Evolutionary conservation across 1,140 invertebrate species (phyloP).

Genomic region (Nautilus pompilius): DNA sequence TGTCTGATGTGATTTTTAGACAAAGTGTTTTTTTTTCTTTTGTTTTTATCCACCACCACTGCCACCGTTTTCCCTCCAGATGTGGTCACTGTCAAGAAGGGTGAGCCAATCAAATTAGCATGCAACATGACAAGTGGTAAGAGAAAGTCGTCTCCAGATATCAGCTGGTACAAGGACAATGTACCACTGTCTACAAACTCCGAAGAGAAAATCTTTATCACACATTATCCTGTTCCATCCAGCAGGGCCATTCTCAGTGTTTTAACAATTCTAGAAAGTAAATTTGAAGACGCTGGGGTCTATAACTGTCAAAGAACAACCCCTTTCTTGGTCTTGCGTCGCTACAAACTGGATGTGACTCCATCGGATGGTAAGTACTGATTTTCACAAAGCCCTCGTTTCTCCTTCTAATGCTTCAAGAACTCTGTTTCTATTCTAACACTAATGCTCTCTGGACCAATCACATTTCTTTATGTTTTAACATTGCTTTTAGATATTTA

Average conservation of each 20-base stretch:
- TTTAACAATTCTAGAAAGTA: background rate
- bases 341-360: background rate
- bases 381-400: too few species aligned
- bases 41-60: too few species aligned
- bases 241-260: background rate
- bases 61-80: background rate
- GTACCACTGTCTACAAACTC: background rate
- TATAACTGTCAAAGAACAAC: background rate
- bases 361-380: constrained; percentile 1
- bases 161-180: background rate
- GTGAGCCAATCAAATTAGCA: background rate
- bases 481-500: too few species aligned
- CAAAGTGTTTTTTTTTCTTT: background rate
- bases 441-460: too few species aligned
- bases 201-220: constrained; percentile 1
- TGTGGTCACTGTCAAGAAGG: constrained; percentile 1
- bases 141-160: background rate
- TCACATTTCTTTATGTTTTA: too few species aligned
- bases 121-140: background rate
- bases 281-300: background rate
- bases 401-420: too few species aligned
- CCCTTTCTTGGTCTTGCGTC: background rate
- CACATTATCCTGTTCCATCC: background rate
- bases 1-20: constrained; percentile 4
- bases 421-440: too few species aligned